Conservation (phyloP, 1,140 invertebrate genomes). For the Plodia interpunctella region DNA sequence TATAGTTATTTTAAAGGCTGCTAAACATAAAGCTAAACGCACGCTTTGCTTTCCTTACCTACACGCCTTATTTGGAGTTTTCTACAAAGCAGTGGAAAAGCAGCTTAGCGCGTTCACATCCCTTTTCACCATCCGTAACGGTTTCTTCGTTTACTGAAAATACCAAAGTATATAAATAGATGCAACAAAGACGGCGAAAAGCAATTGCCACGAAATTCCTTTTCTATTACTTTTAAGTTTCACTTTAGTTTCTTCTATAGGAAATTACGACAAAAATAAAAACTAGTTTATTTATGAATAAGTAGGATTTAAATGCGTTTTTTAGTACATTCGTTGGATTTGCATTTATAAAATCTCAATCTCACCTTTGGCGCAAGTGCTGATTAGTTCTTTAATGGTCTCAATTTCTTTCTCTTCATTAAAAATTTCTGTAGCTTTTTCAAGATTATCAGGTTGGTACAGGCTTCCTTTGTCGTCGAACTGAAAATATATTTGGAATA, state of each 20-base stretch:
- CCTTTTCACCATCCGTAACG: constrained; percentile 25
- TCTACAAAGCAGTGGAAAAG: constrained; percentile 25
- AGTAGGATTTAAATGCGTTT: too few species aligned
- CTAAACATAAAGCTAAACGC: background rate
- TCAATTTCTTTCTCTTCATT: constrained; percentile 20
- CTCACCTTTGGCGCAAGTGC: constrained; percentile 23
- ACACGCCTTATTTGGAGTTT: constrained; percentile 22
- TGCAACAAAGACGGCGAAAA: too few species aligned
- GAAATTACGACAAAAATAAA: too few species aligned
- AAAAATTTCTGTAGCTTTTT: constrained; percentile 22
- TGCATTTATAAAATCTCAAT: too few species aligned
- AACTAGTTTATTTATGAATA: too few species aligned
- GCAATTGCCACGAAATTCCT: too few species aligned
- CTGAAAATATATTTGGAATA: constrained; percentile 14
- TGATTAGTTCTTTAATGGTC: constrained; percentile 17
- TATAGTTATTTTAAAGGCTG: too few species aligned
- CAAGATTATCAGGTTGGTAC: constrained; percentile 9
- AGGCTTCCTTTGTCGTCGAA: constrained; percentile 24
- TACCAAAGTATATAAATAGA: too few species aligned
- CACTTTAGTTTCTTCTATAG: too few species aligned
- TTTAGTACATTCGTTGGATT: too few species aligned
- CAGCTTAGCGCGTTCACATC: constrained; percentile 28
- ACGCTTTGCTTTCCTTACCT: background rate
- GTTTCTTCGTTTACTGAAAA: constrained; percentile 30
- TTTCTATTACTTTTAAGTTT: too few species aligned